A percentile compares a stretch with the other conserved stretches of the same genome.
Evolutionary conservation across 2,113 vertebrate species (phyloP).

Genomic region (Cyprinus carpio): DNA sequence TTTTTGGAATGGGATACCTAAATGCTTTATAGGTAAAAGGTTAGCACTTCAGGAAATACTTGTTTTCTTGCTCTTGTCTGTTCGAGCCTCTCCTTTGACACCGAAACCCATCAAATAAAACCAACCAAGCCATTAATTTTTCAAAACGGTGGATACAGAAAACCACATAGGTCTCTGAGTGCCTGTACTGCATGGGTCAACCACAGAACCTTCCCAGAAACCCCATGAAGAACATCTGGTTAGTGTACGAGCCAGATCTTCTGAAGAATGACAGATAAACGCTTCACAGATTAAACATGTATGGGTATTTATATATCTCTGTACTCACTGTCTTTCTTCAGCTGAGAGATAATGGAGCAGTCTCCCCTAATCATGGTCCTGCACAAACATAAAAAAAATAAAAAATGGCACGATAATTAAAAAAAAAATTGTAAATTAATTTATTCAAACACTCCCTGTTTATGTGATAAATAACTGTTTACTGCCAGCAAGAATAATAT

Average conservation of each 20-base stretch:
- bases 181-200: background rate
- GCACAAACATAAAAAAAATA: constrained; percentile 13
- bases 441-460: background rate
- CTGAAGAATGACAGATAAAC: background rate
- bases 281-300: background rate
- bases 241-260: background rate
- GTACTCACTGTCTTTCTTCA: constrained; percentile 86
- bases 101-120: background rate
- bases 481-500: background rate
- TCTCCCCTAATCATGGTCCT: constrained; percentile 96
- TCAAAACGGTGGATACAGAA: background rate
- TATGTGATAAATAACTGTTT: background rate
- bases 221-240: background rate
- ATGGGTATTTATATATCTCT: background rate
- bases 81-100: background rate
- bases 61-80: constrained; percentile 14
- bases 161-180: background rate
- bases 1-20: background rate
- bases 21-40: background rate
- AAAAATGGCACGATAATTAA: background rate
- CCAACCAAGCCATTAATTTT: background rate
- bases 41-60: constrained; percentile 31
- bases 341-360: constrained; percentile 88
- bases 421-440: background rate
- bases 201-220: background rate